Evolutionary conservation across 2,797 vertebrate genomes (phyloP).

Genomic region (Acrocephalus scirpaceus): DNA sequence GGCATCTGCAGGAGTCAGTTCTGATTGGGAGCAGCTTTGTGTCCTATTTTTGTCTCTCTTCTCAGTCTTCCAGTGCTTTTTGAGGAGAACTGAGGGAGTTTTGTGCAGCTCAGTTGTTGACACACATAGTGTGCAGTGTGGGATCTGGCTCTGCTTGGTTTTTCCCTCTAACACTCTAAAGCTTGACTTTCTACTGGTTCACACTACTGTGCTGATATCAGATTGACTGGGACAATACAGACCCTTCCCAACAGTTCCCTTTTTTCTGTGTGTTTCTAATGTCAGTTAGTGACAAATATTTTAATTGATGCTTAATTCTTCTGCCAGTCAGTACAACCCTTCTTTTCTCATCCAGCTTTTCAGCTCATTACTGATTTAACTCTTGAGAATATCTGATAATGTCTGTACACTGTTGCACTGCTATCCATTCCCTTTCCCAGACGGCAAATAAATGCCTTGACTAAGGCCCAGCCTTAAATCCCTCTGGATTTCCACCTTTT

Average conservation of each 20-base stretch:
- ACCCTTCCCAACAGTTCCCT: neutral
- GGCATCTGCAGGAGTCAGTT: neutral
- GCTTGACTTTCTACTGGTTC: neutral
- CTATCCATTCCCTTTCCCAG: neutral
- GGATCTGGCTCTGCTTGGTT: neutral
- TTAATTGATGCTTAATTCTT: neutral
- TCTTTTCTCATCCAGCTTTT: neutral
- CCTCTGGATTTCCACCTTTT: neutral
- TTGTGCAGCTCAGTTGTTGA: neutral
- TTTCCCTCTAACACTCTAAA: too few species aligned
- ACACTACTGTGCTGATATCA: neutral
- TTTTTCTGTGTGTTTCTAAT: neutral
- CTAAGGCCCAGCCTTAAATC: neutral
- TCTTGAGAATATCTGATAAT: neutral
- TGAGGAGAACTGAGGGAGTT: neutral
- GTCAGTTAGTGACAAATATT: neutral
- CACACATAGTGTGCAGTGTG: neutral
- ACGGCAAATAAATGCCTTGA: neutral
- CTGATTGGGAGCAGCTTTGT: neutral
- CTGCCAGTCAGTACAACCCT: neutral
- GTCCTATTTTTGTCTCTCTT: constrained; percentile 12
- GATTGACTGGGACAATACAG: neutral
- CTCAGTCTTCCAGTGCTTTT: neutral
- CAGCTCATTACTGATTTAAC: neutral
- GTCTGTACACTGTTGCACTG: neutral